Percentiles rank a stretch among this genome's conserved stretches.
These are phyloP conservation scores for Xenopus tropicalis DNA, from an alignment of 2,113 vertebrate species.

Conservation along the genomic window UCB_Xtro_10.0 CM004452.2:37198501-37199000, in stretches of 20 bases:
- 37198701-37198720: neutral
- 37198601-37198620: constrained; percentile 57
- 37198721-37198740: constrained; percentile 20
- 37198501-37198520: neutral
- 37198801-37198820: neutral
- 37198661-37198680: constrained; percentile 58
- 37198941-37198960: neutral
- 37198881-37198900: neutral
- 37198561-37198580: constrained; percentile 31
- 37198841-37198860: neutral
- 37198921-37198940: constrained; percentile 2
- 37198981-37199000: neutral
- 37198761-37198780: constrained; percentile 15
- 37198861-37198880: neutral
- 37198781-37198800: constrained; percentile 10
- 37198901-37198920: constrained; percentile 4
- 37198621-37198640: constrained; percentile 54
- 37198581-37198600: constrained; percentile 50
- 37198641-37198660: constrained; percentile 51
- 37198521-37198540: neutral
- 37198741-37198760: constrained; percentile 31
- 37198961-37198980: neutral
- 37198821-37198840: neutral
- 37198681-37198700: constrained; percentile 29
- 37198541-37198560: neutral